Conservation (phyloP, 2,797 vertebrate species). For the Myotis vivesi region DNA sequence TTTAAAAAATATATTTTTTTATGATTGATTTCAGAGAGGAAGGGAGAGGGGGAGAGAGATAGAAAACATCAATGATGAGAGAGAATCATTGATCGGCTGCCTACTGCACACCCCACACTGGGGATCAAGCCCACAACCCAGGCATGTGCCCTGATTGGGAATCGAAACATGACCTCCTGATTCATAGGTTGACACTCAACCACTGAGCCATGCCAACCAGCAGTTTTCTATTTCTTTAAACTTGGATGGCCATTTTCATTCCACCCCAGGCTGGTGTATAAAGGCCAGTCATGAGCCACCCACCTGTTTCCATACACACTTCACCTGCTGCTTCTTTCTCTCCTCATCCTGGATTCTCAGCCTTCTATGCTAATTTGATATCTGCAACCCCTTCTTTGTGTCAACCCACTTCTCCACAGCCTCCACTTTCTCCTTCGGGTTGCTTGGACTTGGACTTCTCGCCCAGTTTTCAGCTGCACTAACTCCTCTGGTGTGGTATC, state of each 20-base stretch:
- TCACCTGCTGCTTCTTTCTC: not conserved
- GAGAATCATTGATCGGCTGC: not conserved
- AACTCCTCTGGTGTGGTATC: not conserved
- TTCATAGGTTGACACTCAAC: not conserved
- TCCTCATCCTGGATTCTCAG: not conserved
- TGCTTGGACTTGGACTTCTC: not conserved
- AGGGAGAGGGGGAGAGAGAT: not conserved
- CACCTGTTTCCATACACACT: not conserved
- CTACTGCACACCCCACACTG: not conserved
- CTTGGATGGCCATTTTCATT: not conserved
- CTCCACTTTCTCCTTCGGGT: not conserved
- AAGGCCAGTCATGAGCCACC: not conserved
- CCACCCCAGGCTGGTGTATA: not conserved
- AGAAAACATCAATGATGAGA: not conserved
- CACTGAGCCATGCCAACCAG: not conserved
- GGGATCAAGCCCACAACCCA: not conserved
- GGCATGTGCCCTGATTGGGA: not conserved
- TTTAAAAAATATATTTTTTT: not conserved
- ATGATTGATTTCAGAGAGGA: not conserved
- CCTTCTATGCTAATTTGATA: not conserved
- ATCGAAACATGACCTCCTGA: not conserved
- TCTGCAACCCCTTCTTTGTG: not conserved
- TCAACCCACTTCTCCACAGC: not conserved
- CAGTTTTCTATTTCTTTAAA: constrained; percentile 24
- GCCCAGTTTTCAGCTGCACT: not conserved